A percentile compares a stretch with the other conserved stretches of the same genome.
These are phyloP conservation scores for Orcinus orca DNA, from an alignment of 2,113 vertebrate species.

Conservation along the genomic window DNA sequence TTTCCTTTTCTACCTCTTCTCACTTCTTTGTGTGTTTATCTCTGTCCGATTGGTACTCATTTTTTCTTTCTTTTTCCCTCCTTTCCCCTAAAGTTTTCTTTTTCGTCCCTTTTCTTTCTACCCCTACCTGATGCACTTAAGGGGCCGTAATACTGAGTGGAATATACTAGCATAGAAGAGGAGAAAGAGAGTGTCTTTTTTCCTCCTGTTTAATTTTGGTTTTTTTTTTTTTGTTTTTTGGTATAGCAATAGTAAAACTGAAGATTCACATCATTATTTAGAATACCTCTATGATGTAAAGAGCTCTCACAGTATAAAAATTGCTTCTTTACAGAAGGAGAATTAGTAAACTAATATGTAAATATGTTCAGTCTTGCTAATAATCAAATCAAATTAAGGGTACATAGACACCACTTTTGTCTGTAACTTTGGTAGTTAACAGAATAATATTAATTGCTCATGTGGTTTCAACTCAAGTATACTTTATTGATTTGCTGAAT, in stretches of 20 bases:
- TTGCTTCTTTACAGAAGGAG: background rate
- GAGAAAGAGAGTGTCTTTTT: background rate
- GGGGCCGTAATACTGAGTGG: background rate
- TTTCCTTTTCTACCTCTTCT: background rate
- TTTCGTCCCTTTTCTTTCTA: background rate
- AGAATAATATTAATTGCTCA: conserved; percentile 42
- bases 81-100: background rate
- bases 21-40: background rate
- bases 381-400: background rate
- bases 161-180: background rate
- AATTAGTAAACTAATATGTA: conserved; percentile 21
- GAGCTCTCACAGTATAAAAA: background rate
- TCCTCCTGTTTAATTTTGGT: background rate
- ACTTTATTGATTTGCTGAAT: conserved; percentile 64
- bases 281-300: background rate
- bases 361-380: background rate
- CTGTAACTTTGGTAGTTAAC: conserved; percentile 34
- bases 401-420: background rate
- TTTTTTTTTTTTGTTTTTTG: background rate
- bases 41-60: background rate
- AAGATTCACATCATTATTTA: conserved; percentile 35
- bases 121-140: background rate
- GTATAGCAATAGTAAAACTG: background rate
- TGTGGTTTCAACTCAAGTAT: conserved; percentile 51
- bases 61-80: background rate